Conservation (phyloP, 2,888 invertebrate genomes). For the Oxystoma pomonae region DNA sequence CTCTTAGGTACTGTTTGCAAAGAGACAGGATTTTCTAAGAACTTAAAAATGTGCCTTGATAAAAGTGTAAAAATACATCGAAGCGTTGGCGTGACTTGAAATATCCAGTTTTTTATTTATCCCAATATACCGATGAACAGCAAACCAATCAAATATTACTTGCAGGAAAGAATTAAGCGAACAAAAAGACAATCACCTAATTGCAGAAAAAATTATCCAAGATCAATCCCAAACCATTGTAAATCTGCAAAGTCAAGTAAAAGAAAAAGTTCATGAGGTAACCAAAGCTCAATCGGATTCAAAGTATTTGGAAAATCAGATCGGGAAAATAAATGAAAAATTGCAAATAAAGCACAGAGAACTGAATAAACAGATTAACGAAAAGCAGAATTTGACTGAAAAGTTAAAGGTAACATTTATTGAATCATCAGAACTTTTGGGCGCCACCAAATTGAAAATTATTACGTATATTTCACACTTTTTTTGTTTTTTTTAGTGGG, state of each 20-base stretch:
- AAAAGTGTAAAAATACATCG: no score
- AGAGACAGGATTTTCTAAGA: no score
- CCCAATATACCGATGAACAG: no score
- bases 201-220: slow-evolving; percentile 35
- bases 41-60: no score
- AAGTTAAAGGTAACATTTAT: slow-evolving; percentile 28
- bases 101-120: no score
- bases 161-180: slow-evolving; percentile 25
- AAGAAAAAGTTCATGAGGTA: slow-evolving; percentile 28
- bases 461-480: no score
- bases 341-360: slow-evolving; percentile 27
- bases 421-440: no score
- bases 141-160: no score
- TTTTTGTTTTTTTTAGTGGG: no score
- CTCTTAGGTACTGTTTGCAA: no score
- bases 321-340: slow-evolving; percentile 26
- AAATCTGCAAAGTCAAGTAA: slow-evolving; percentile 27
- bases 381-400: slow-evolving; percentile 27
- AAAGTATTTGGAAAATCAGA: slow-evolving; percentile 26
- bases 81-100: no score
- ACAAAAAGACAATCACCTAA: slow-evolving; percentile 30
- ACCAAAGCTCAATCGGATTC: slow-evolving; percentile 25
- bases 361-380: slow-evolving; percentile 27
- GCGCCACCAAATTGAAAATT: no score
- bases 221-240: slow-evolving; percentile 32